Percentiles rank a stretch among this genome's conserved stretches.
These are phyloP conservation scores for Camponotus fellah DNA, from an alignment of 2,888 invertebrate species.

Conservation along the genomic window DNA sequence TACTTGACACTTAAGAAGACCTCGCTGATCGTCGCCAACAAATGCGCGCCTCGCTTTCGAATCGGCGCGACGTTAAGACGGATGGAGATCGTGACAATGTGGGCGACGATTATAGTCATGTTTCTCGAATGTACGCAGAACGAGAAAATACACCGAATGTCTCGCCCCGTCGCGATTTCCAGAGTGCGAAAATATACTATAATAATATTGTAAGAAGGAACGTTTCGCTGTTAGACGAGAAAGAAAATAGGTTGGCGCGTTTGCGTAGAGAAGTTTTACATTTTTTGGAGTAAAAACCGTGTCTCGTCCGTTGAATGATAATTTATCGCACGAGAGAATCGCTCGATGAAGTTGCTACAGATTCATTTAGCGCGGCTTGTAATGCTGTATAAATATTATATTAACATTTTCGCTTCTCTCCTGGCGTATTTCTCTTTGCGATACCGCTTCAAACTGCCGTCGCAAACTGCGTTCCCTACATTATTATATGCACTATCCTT, in stretches of 20 bases:
- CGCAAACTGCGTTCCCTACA: neutral
- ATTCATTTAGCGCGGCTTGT: conserved; percentile 48
- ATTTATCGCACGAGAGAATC: conserved; percentile 51
- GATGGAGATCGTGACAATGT: conserved; percentile 39
- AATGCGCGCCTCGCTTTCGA: conserved; percentile 62
- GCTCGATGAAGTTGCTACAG: conserved; percentile 17
- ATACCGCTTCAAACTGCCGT: neutral
- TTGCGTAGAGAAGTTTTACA: conserved; percentile 40
- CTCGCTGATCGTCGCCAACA: conserved; percentile 71
- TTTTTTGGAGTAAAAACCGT: conserved; percentile 11
- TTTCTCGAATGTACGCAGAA: neutral
- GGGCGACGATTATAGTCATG: conserved; percentile 34
- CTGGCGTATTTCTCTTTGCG: conserved; percentile 16
- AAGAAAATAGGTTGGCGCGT: conserved; percentile 34
- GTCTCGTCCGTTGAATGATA: conserved; percentile 37
- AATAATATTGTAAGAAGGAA: conserved; percentile 33
- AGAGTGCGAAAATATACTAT: neutral
- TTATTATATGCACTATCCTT: conserved; percentile 20
- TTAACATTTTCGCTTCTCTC: conserved; percentile 43
- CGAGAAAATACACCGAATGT: conserved; percentile 13
- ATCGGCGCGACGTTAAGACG: conserved; percentile 20
- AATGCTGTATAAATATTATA: conserved; percentile 59
- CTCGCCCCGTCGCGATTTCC: conserved; percentile 18
- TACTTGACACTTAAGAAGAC: conserved; percentile 46
- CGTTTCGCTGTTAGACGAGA: conserved; percentile 5